Evolutionary conservation across 2,888 invertebrate species (phyloP).

Genomic region (Lissocephala sabroskyi): DNA sequence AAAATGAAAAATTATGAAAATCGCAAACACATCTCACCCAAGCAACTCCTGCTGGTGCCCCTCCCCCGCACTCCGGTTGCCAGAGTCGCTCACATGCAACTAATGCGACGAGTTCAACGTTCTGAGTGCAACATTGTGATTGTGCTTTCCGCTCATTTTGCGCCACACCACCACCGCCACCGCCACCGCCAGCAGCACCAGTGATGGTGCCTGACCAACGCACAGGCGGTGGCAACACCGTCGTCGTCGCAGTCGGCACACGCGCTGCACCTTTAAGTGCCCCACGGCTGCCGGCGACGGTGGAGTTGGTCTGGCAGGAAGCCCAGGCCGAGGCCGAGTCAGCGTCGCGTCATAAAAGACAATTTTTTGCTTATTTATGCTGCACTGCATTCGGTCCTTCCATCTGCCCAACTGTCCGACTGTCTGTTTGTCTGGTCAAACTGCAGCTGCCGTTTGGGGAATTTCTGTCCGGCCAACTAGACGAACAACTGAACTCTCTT

Average conservation of each 20-base stretch:
- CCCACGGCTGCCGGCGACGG: slow-evolving; percentile 9
- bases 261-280: slow-evolving; percentile 62
- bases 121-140: slow-evolving; percentile 64
- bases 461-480: too few relatives aligned
- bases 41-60: too few relatives aligned
- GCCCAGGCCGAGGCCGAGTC: slow-evolving; percentile 21
- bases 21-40: slow-evolving; percentile 15
- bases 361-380: slow-evolving; percentile 61
- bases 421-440: not conserved
- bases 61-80: not conserved
- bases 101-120: slow-evolving; percentile 47
- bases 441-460: slow-evolving; percentile 23
- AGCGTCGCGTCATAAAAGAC: slow-evolving; percentile 54
- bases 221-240: not conserved
- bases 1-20: slow-evolving; percentile 61
- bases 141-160: slow-evolving; percentile 62
- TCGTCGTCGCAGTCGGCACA: slow-evolving; percentile 53
- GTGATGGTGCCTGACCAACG: not conserved
- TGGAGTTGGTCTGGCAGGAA: slow-evolving; percentile 51
- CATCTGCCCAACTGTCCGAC: not conserved
- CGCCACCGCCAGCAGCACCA: not conserved
- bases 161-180: slow-evolving; percentile 11
- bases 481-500: too few relatives aligned
- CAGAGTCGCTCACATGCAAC: slow-evolving; percentile 1
- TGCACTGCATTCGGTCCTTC: slow-evolving; percentile 33